Evolutionary conservation across 2,797 vertebrate species (phyloP), one percentile per base, ranked within the genome.

Genomic region (Meriones psammophilus): DNA sequence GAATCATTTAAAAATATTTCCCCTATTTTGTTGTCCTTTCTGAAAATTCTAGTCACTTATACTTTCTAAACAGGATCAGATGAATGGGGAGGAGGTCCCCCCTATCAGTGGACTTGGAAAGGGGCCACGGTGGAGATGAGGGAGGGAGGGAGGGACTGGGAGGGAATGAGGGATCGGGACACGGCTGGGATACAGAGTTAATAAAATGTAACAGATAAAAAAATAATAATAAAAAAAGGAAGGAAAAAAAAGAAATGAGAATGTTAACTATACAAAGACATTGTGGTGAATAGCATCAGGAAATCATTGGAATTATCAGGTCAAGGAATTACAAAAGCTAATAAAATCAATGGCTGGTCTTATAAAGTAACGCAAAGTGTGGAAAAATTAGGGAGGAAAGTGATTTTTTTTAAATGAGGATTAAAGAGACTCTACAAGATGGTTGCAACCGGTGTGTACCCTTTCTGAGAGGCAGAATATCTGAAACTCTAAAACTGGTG

Each of bases 181-280:
- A n/a, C n/a, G n/a, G n/a, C n/a, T n/a, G n/a, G n/a, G n/a, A n/a
- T n/a, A n/a, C n/a, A n/a, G n/a, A n/a, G n/a, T n/a, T n/a, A n/a
- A n/a, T n/a, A n/a, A n/a, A n/a, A n/a, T n/a, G n/a, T n/a, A n/a
- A n/a, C n/a, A n/a, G n/a, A n/a, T n/a, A n/a, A n/a, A n/a, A n/a
- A n/a, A n/a, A n/a, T n/a, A n/a, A n/a, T n/a, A n/a, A n/a, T n/a
- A n/a, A n/a, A n/a, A n/a, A n/a, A n/a, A n/a, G n/a, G n/a, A n/a
- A n/a, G n/a, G n/a, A n/a, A n/a, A n/a, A n/a, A n/a, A n/a, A n/a
- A 93, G 73, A 94, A 86, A 58, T 42, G 24, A 84, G 69, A 39
- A 60, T 46, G 79, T 64, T 66, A 88, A 92, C n/a, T 95, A 58
- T 36, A 83, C 56, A 89, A 85, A 97, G 58, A 79, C 26, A 80